Evolutionary conservation across 2,113 vertebrate genomes (phyloP), one percentile per base, ranked within the genome.

Genomic region (Crotalus helleri): DNA sequence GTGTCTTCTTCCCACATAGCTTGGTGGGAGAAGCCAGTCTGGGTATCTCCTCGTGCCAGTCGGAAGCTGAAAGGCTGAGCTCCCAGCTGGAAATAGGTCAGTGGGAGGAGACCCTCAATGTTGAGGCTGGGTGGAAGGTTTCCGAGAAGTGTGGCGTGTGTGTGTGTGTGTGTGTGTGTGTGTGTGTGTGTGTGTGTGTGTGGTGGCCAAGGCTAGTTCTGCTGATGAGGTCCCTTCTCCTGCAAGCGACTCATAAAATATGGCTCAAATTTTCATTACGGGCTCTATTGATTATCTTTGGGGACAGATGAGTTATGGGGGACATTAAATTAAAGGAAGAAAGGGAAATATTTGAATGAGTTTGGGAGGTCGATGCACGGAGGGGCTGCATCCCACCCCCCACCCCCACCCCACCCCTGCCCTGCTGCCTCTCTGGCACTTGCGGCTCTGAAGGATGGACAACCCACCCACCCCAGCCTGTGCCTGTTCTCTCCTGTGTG

Each of bases 271-370:
- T 99, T 99, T 99, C 99, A 99, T 99, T 99, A 99, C 98, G 98
- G 99, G 98, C 98, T 99, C 98, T 99, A 99, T 99, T 99, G 99
- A 99, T 99, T 99, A 99, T 98, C 98, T 99, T 99, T 99, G 99
- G 99, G 98, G 98, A 98, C 97, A 98, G 98, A 98, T 99, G 98
- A 99, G 98, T 99, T 99, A 99, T 98, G 98, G 98, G 97, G 98
- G 98, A 99, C 99, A 98, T 99, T 99, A 99, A 99, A 99, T 98
- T 97, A 97, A 97, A 99, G 98, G 93, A 98, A 96, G 98, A 98
- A 99, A 98, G 98, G 98, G 98, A 99, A 99, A 99, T 99, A 99
- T 99, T 99, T 99, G 99, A 99, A 99, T 99, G 99, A 98, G 98
- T 98, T 98, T 98, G 98, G 97, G 97, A 98, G 97, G 98, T 98